Percentiles rank a stretch among this genome's conserved stretches.
Conservation (phyloP, 1,140 invertebrate species). For the Teleopsis dalmanni region DNA sequence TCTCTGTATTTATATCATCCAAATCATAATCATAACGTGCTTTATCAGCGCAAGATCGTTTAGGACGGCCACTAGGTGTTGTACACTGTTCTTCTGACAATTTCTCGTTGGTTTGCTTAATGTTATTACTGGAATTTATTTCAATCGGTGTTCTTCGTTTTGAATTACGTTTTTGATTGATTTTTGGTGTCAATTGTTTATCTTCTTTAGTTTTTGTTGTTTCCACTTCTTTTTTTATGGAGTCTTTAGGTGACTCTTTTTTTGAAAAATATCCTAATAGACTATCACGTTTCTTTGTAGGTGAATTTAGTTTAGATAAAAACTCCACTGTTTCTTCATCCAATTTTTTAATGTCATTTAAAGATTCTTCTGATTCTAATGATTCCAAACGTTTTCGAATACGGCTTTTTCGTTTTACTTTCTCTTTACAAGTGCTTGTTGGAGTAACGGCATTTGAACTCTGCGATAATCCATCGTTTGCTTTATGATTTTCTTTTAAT, state of each 20-base stretch:
- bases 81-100: background rate
- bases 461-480: slow-evolving; percentile 3
- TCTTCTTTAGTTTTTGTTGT: background rate
- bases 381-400: slow-evolving; percentile 15
- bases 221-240: background rate
- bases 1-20: slow-evolving; percentile 27
- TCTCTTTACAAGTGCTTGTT: background rate
- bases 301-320: slow-evolving; percentile 45
- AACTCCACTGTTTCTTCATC: slow-evolving; percentile 23
- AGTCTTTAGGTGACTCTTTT: slow-evolving; percentile 26
- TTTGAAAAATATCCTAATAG: slow-evolving; percentile 51
- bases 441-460: background rate
- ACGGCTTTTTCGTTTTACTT: slow-evolving; percentile 4
- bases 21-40: slow-evolving; percentile 37
- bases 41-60: slow-evolving; percentile 31
- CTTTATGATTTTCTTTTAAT: background rate
- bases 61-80: slow-evolving; percentile 25
- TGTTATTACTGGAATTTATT: background rate
- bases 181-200: slow-evolving; percentile 1
- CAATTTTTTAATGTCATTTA: background rate
- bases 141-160: background rate
- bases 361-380: slow-evolving; percentile 1
- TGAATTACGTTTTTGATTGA: background rate
- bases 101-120: background rate
- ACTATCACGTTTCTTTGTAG: slow-evolving; percentile 51